A percentile compares a stretch with the other conserved stretches of the same genome.
phyloP scores from a whole-genome alignment of 2,888 invertebrate genomes.

The Philopedon plagiatum region DNA sequence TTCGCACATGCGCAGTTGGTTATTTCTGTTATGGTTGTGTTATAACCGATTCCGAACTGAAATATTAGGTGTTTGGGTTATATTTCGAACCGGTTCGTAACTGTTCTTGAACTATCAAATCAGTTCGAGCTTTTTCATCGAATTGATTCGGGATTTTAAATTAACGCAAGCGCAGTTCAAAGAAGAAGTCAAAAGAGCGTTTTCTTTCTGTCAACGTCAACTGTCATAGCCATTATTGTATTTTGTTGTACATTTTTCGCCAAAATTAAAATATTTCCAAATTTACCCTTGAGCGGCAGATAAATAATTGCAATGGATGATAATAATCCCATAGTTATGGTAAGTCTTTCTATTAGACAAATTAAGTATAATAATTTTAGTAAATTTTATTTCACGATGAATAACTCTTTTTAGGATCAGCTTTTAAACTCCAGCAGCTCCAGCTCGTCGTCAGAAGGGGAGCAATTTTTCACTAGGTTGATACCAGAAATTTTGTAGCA shows the following conservation, averaged over 20 bases:
- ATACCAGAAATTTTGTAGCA: constrained; percentile 6
- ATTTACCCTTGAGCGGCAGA: too few relatives aligned
- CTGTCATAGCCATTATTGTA: not conserved
- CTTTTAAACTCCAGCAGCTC: not conserved
- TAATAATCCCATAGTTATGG: not conserved
- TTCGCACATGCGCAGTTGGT: too few relatives aligned
- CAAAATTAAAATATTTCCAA: not conserved
- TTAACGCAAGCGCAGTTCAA: not conserved
- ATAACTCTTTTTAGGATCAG: not conserved
- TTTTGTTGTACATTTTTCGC: not conserved
- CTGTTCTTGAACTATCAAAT: not conserved
- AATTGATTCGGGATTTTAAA: not conserved
- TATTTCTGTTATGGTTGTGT: too few relatives aligned
- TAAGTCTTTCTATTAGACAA: not conserved
- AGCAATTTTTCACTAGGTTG: not conserved
- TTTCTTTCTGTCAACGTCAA: too few relatives aligned
- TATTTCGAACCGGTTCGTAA: too few relatives aligned
- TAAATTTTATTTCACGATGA: not conserved
- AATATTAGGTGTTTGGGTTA: too few relatives aligned
- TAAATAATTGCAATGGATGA: not conserved
- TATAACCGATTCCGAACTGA: too few relatives aligned
- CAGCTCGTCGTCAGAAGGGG: not conserved
- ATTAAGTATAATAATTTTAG: not conserved
- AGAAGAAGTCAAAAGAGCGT: not conserved
- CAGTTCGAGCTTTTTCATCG: not conserved